These are phyloP conservation scores for Halichoeres trimaculatus DNA, from an alignment of 2,113 vertebrate genomes.

Conservation along the genomic window DNA sequence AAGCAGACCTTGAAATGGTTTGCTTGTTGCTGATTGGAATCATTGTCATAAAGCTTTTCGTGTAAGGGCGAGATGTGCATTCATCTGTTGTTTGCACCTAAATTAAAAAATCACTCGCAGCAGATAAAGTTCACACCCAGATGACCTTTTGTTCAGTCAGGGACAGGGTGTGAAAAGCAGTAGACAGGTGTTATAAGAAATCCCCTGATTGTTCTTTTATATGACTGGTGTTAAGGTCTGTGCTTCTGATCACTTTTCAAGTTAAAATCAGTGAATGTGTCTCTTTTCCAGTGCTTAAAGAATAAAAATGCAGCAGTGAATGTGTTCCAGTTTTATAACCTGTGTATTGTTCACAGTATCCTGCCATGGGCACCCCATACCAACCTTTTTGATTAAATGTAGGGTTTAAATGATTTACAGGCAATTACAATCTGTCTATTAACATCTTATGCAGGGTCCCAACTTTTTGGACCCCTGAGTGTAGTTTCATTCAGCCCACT, in stretches of 20 bases:
- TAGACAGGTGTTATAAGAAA: not conserved
- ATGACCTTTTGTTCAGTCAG: not conserved
- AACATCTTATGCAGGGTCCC: too few species aligned
- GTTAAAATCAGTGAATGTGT: too few species aligned
- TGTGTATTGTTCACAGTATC: too few species aligned
- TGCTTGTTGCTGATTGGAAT: not conserved
- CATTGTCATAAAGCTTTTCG: not conserved
- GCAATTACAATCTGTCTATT: too few species aligned
- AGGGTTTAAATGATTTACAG: too few species aligned
- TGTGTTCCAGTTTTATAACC: too few species aligned
- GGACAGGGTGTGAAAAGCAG: not conserved
- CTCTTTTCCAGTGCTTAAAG: too few species aligned
- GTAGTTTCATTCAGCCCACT: not conserved
- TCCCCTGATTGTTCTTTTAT: constrained; percentile 6
- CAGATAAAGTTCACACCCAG: not conserved
- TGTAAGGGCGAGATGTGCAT: not conserved
- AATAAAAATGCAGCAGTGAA: too few species aligned
- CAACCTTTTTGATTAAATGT: too few species aligned
- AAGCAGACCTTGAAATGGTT: constrained; percentile 7
- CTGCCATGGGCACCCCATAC: too few species aligned
- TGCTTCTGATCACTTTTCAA: not conserved
- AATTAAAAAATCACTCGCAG: not conserved
- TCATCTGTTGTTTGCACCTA: not conserved
- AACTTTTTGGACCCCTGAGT: not conserved
- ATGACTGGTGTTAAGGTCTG: constrained; percentile 3